Conservation (phyloP, 2,888 invertebrate species). For the Eubasilissa splendida region DNA sequence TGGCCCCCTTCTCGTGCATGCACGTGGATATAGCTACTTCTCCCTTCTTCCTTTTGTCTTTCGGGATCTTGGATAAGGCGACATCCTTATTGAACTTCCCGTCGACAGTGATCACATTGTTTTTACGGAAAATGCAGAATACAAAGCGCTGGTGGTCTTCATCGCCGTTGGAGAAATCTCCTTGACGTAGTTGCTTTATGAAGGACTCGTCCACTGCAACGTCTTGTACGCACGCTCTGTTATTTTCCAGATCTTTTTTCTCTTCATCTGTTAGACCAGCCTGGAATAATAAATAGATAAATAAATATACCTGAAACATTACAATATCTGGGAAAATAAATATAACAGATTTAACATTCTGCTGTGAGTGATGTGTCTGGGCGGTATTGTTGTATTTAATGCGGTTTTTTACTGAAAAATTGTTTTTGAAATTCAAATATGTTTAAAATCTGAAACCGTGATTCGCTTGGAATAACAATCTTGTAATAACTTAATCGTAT, state of each 20-base stretch:
- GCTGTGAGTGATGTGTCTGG: too few relatives aligned
- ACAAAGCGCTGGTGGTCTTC: conserved; percentile 59
- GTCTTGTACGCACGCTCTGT: conserved; percentile 59
- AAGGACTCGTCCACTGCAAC: conserved; percentile 60
- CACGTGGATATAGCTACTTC: conserved; percentile 48
- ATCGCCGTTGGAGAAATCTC: conserved; percentile 60
- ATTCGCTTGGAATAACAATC: too few relatives aligned
- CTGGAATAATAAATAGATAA: not conserved
- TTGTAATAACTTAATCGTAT: too few relatives aligned
- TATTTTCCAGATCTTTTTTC: not conserved
- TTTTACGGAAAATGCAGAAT: conserved; percentile 59
- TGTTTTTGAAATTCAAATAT: too few relatives aligned
- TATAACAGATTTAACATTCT: too few relatives aligned
- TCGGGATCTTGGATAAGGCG: conserved; percentile 45
- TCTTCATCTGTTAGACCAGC: conserved; percentile 30
- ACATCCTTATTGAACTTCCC: conserved; percentile 53
- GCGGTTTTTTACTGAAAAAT: too few relatives aligned
- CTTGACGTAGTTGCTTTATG: conserved; percentile 60
- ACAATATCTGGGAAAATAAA: too few relatives aligned
- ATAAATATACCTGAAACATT: too few relatives aligned
- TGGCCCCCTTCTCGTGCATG: conserved; percentile 29
- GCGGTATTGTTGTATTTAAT: too few relatives aligned
- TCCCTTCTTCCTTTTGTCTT: conserved; percentile 38
- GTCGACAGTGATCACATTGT: conserved; percentile 49
- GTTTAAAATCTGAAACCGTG: too few relatives aligned